Conservation (phyloP, 2,797 vertebrate species). For the Notolabrus celidotus region DNA sequence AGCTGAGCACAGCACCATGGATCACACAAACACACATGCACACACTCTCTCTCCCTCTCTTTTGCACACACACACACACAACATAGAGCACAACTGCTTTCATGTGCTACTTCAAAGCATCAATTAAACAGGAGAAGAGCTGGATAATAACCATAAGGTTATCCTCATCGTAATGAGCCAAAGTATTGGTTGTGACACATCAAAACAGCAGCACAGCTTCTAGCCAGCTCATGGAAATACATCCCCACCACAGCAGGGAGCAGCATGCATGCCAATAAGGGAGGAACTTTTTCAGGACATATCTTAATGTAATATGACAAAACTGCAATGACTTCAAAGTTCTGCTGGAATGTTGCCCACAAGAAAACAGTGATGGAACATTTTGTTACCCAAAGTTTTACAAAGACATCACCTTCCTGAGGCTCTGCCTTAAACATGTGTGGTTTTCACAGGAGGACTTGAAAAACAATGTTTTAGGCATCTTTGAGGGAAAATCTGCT, state of each 20-base stretch:
- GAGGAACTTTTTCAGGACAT: slow-evolving; percentile 36
- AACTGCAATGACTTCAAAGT: slow-evolving; percentile 46
- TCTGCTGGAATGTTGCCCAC: slow-evolving; percentile 5
- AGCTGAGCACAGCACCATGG: slow-evolving; percentile 53
- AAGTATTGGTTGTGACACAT: slow-evolving; percentile 74
- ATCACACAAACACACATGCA: slow-evolving; percentile 35
- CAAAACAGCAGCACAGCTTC: slow-evolving; percentile 67
- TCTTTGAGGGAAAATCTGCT: not conserved
- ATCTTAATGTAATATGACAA: slow-evolving; percentile 45
- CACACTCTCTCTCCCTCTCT: not conserved
- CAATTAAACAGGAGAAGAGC: slow-evolving; percentile 75
- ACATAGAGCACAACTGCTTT: slow-evolving; percentile 56
- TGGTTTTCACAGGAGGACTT: not conserved
- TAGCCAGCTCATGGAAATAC: slow-evolving; percentile 51
- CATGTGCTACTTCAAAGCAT: slow-evolving; percentile 81
- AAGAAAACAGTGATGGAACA: slow-evolving; percentile 20
- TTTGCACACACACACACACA: slow-evolving; percentile 11
- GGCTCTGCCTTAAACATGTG: not conserved
- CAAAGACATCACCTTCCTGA: not conserved
- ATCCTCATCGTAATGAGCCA: slow-evolving; percentile 66
- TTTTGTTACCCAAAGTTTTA: slow-evolving; percentile 4
- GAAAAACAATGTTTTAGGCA: not conserved
- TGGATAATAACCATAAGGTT: slow-evolving; percentile 74
- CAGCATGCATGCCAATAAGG: slow-evolving; percentile 62
- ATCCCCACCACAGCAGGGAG: slow-evolving; percentile 63